Conservation (phyloP, 2,113 vertebrate genomes). For the Podilymbus podiceps region DNA sequence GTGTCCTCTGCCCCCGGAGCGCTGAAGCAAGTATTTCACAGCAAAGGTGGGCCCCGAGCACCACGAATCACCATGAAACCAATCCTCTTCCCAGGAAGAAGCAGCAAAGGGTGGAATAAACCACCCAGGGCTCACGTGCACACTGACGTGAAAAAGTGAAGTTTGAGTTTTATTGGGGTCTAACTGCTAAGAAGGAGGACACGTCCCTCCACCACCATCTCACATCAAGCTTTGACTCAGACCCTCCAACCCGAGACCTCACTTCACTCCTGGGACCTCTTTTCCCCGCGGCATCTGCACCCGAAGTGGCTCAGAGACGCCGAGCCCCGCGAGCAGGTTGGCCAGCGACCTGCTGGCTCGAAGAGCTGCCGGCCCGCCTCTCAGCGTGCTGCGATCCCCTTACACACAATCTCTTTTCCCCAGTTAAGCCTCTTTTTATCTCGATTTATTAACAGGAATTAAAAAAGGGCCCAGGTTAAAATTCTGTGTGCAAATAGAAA, state of each 20-base stretch:
- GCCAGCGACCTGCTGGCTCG: not conserved
- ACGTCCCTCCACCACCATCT: not conserved
- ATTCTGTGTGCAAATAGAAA: not conserved
- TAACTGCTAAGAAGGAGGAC: not conserved
- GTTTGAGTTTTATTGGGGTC: not conserved
- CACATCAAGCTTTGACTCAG: fast-evolving
- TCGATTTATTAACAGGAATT: not conserved
- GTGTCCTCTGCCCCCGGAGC: not conserved
- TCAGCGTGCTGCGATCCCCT: not conserved
- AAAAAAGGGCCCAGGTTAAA: not conserved
- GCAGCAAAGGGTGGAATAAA: not conserved
- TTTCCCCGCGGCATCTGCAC: not conserved
- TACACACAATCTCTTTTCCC: fast-evolving
- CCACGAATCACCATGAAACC: fast-evolving
- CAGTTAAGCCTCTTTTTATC: not conserved
- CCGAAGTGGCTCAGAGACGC: not conserved
- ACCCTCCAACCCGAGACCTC: not conserved
- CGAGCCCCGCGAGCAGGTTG: not conserved
- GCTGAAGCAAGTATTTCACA: fast-evolving
- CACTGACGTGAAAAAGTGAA: fast-evolving
- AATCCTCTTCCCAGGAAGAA: not conserved
- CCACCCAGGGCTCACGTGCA: fast-evolving
- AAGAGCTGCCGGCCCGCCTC: not conserved
- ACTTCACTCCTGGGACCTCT: not conserved
- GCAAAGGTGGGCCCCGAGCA: not conserved